Base-by-base conservation (phyloP, 1,140 invertebrate genomes). In the Rhagoletis pomonella region DNA sequence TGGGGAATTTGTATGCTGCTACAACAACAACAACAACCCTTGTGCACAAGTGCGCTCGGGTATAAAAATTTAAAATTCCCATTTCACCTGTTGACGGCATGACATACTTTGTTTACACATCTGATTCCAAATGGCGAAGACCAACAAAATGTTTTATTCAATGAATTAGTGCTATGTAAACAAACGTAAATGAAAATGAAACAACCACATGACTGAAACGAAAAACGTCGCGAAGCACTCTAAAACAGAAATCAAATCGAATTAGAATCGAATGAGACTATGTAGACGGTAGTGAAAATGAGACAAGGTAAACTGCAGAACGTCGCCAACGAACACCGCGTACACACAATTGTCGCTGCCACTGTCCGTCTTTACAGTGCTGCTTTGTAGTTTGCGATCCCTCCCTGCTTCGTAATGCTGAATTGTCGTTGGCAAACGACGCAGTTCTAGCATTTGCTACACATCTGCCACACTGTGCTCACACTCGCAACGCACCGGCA, bases 371-470 rank as follows among this genome's bases (percentile, higher is more conserved):
- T 47, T 73, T 47, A 14, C 69, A 47, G 44, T 73, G 69, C 69
- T 73, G 69, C 69, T 73, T 73, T 73, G 69, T 73, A 73, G 69
- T 44, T 73, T 73, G 4, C 44, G 69, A 73, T 44, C 17, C 39
- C 42, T 10, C 4, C 69, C 42, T 17, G 3, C 5, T 73, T 19
- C 44, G 47, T 19, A 73, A 17, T 73, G 67, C 67, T 14, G 42
- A 87, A 89, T 88, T 67, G 86, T 86, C 84, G 90, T 91, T 90
- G 90, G 89, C 85, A 65, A 91, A 90, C 91, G 91, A 90, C 90
- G 90, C 90, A 89, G 90, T 88, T 89, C 87, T 89, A 89, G 90
- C 85, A 89, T 90, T 89, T 50, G 12, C 39, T 17, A 77, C 12
- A 62, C 58, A 47, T 42, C 17, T 55, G 85, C 89, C 89, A 89